These are phyloP conservation scores for Harmothoe impar DNA, from an alignment of 2,888 invertebrate species.

Conservation along the genomic window DNA sequence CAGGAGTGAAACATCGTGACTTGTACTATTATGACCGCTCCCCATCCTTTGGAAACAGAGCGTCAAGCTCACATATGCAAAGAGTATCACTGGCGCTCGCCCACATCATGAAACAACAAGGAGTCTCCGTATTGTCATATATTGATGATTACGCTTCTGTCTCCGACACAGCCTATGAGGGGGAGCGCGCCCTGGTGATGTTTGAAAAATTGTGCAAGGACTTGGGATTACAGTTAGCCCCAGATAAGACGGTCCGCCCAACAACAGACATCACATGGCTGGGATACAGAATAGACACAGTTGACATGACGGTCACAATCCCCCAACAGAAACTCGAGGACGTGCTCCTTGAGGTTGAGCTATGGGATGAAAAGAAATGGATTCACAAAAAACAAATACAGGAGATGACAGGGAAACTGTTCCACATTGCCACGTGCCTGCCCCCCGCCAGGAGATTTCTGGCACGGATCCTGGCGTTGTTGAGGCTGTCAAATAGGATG, in stretches of 20 bases:
- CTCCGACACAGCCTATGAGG: background rate
- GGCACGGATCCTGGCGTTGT: background rate
- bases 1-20: background rate
- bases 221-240: background rate
- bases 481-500: background rate
- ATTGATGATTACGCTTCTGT: background rate
- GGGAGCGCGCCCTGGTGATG: background rate
- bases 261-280: background rate
- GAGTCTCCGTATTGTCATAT: background rate
- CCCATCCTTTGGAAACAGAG: background rate
- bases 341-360: background rate
- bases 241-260: background rate
- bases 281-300: background rate
- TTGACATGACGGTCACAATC: background rate
- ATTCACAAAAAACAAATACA: no score
- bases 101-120: background rate
- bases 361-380: background rate
- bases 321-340: background rate
- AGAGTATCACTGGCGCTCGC: background rate
- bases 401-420: no score
- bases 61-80: background rate
- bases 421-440: no score
- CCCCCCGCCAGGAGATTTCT: no score
- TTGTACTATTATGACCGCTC: background rate
- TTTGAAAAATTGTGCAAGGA: conserved; percentile 23